phyloP scores from a whole-genome alignment of 2,113 vertebrate genomes.

The Saccopteryx leptura region DNA sequence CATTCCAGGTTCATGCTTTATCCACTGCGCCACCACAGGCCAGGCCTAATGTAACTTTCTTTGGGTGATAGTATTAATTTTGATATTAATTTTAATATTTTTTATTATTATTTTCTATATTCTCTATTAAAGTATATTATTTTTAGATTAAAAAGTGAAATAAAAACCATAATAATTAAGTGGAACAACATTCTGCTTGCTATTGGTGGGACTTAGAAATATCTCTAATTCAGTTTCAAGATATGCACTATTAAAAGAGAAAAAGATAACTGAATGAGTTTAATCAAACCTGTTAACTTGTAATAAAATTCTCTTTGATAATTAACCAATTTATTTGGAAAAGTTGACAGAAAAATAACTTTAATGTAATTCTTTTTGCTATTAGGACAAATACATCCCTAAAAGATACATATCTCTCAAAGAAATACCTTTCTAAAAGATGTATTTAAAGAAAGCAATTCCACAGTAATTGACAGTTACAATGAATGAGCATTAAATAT shows the following conservation, averaged over 20 bases:
- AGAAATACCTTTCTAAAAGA: conserved; percentile 35
- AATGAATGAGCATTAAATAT: neutral
- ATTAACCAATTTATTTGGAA: neutral
- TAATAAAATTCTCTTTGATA: conserved; percentile 11
- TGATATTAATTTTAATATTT: neutral
- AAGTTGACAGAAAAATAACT: conserved; percentile 33
- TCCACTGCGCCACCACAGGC: no score
- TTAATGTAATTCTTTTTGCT: conserved; percentile 31
- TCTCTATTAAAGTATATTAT: neutral
- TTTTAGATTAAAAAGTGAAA: conserved; percentile 33
- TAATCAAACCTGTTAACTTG: neutral
- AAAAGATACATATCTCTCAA: neutral
- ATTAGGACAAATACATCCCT: neutral
- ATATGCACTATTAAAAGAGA: neutral
- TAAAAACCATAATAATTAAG: neutral
- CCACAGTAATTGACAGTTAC: neutral
- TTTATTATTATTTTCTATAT: conserved; percentile 6
- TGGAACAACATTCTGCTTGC: neutral
- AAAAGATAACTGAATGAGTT: conserved; percentile 14
- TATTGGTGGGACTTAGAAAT: neutral
- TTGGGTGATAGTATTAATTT: neutral
- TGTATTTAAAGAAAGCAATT: conserved; percentile 9
- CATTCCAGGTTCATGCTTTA: no score
- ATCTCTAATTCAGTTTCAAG: neutral
- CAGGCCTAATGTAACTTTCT: neutral